phyloP scores from a whole-genome alignment of 2,113 vertebrate species.

The Podocnemis expansa region DNA sequence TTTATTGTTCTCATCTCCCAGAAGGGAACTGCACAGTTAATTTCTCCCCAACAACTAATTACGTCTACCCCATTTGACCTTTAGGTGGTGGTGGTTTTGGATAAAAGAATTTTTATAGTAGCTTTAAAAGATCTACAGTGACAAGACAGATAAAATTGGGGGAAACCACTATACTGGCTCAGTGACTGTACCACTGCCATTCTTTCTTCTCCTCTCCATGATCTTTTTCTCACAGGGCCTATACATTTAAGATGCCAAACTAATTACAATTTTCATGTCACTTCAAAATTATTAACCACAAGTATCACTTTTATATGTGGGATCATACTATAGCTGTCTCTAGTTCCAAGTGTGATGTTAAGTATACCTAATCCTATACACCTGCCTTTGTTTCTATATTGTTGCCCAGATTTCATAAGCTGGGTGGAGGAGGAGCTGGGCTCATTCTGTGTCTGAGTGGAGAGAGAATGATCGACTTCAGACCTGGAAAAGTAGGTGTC shows the following conservation, averaged over 20 bases:
- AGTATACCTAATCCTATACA: neutral
- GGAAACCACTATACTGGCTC: neutral
- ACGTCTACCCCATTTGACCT: neutral
- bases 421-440: neutral
- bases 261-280: neutral
- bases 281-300: neutral
- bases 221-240: neutral
- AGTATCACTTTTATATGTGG: neutral
- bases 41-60: neutral
- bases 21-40: neutral
- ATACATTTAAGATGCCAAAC: neutral
- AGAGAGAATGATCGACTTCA: neutral
- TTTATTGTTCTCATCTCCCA: conserved; percentile 57
- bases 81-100: neutral
- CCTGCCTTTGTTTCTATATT: neutral
- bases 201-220: neutral
- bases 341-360: neutral
- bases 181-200: neutral
- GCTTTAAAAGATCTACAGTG: neutral
- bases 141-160: neutral
- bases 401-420: neutral
- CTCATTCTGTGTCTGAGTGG: neutral
- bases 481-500: neutral
- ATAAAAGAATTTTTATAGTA: neutral
- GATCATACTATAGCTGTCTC: neutral